These are phyloP conservation scores for Ceryle rudis DNA, from an alignment of 2,797 vertebrate genomes.

Conservation along the genomic window DNA sequence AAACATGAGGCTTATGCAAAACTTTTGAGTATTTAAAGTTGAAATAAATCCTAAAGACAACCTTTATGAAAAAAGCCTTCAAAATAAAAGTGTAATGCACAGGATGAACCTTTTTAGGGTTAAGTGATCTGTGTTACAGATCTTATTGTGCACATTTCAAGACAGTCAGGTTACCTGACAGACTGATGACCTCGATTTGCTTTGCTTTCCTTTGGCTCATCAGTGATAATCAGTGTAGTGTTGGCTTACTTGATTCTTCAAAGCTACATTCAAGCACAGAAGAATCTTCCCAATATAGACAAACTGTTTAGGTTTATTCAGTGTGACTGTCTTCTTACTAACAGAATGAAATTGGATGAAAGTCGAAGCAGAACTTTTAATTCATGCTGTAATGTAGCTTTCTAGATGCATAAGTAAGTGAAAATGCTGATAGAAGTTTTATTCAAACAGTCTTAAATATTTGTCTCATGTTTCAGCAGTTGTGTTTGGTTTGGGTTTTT, in stretches of 20 bases:
- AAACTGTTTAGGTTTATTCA: background rate
- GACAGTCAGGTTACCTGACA: background rate
- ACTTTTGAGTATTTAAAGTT: background rate
- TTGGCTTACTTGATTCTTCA: constrained; percentile 25
- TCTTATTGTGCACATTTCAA: background rate
- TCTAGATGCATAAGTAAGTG: background rate
- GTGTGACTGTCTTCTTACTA: background rate
- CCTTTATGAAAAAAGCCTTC: background rate
- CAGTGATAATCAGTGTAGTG: background rate
- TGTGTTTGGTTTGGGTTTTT: background rate
- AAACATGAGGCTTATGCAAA: background rate
- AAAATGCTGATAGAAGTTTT: background rate
- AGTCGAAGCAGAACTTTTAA: background rate
- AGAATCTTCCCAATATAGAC: background rate
- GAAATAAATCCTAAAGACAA: background rate
- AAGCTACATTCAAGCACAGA: background rate
- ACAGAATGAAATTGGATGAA: background rate
- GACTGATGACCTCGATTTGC: constrained; percentile 2
- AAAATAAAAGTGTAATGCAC: background rate
- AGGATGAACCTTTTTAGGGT: background rate
- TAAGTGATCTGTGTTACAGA: background rate
- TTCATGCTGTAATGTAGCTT: background rate
- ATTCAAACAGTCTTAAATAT: background rate
- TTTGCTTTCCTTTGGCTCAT: background rate
- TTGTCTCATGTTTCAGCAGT: background rate